Conservation (phyloP, 2,888 invertebrate genomes). For the Sabatieria punctata region DNA sequence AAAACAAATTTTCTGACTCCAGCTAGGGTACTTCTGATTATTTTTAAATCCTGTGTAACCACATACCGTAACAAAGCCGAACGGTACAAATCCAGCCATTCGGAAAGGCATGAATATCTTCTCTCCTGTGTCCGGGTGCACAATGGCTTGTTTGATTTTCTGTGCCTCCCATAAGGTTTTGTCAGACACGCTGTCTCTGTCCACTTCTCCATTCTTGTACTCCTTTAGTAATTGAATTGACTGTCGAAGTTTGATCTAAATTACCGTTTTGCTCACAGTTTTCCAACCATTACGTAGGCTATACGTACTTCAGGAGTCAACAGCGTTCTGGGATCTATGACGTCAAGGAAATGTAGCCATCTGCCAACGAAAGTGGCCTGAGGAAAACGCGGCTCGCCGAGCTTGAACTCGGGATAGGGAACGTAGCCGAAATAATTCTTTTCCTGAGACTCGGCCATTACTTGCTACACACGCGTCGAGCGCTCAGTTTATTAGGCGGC, state of each 20-base stretch:
- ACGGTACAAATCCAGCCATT: conserved; percentile 40
- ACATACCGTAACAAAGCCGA: conserved; percentile 38
- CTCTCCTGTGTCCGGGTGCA: conserved; percentile 38
- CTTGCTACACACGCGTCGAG: too few relatives aligned
- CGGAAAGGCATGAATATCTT: conserved; percentile 39
- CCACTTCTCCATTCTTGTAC: conserved; percentile 27
- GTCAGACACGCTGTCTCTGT: conserved; percentile 23
- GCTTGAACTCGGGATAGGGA: too few relatives aligned
- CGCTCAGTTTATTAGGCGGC: too few relatives aligned
- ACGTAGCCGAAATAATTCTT: too few relatives aligned
- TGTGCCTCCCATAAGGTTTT: conserved; percentile 38
- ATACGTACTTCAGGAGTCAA: conserved; percentile 33
- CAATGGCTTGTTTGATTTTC: conserved; percentile 35
- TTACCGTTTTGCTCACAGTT: conserved; percentile 14
- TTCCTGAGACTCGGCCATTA: too few relatives aligned
- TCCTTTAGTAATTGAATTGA: conserved; percentile 33
- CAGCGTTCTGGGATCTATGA: conserved; percentile 38
- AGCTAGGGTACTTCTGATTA: too few relatives aligned
- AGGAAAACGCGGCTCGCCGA: conserved; percentile 15
- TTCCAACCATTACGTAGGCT: not conserved
- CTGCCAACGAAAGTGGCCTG: conserved; percentile 34
- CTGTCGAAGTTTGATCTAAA: conserved; percentile 31
- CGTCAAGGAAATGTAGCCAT: conserved; percentile 35
- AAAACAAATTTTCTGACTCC: too few relatives aligned
- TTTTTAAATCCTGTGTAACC: too few relatives aligned